Base-by-base conservation (phyloP, 1,140 invertebrate species). In the Drosophila arizonae region DNA sequence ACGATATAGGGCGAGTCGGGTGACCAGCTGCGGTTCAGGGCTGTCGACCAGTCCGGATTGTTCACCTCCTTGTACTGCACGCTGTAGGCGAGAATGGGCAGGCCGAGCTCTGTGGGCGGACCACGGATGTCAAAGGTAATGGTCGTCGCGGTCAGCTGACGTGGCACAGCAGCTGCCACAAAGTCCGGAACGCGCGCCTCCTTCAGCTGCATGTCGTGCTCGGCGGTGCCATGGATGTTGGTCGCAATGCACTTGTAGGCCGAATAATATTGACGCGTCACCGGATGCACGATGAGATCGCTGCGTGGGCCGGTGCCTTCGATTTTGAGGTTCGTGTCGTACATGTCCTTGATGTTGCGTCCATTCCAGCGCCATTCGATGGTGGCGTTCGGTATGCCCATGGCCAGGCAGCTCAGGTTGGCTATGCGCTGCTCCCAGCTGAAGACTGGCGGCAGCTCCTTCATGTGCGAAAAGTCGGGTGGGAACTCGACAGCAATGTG, bases 401-500 rank as follows among this genome's bases (percentile, higher is more conserved):
- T 79, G 10, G 96, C 96, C n/a, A 97, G 93, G 86, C 97, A 98
- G 36, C 95, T 97, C 0, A 98, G 93, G 88, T 98, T 98, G 0
- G 96, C 96, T 3, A 95, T 94, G 72, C 94, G 93, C 39, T 94
- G 92, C 26, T 95, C 94, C 97, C 97, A 98, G 6, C 95, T 96
- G 94, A 95, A 97, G 1, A 95, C 93, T 0, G 94, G 94, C 4
- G 94, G 94, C 5, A 93, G 85, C 69, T 95, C 94, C 57, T 94
- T 93, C 92, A 96, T 95, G n/a, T 94, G 93, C 33, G 94, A 94
- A 86, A 97, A 97, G 1, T 95, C 94, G 2, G 96, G 97, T 6
- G 94, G 94, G 91, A 97, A 97, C 82, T 98, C 95, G 2, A 98
- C 95, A 1, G 95, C 95, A 26, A 98, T 92, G 89, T 98, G 97